These are phyloP conservation scores for Tetramorium alpestre DNA, from an alignment of 1,140 invertebrate species.

Conservation along the genomic window DNA sequence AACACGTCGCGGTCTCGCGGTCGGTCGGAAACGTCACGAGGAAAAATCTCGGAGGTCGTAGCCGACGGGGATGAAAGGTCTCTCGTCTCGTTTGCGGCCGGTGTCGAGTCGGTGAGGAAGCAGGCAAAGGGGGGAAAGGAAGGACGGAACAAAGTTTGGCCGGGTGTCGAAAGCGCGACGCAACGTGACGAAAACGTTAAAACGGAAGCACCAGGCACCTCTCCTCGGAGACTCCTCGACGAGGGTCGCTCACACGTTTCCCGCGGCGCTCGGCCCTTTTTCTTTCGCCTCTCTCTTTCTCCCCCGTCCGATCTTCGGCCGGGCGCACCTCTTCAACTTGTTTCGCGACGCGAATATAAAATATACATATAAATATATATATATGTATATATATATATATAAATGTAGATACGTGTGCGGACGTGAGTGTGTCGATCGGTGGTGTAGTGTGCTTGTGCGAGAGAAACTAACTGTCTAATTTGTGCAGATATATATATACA, in stretches of 20 bases:
- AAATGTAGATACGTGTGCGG: neutral
- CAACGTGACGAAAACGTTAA: neutral
- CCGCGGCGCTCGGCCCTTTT: neutral
- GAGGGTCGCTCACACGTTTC: neutral
- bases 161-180: neutral
- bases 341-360: slow-evolving; percentile 31
- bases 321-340: slow-evolving; percentile 24
- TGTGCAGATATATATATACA: slow-evolving; percentile 31
- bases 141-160: neutral
- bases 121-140: neutral
- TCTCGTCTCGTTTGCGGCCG: slow-evolving; percentile 1
- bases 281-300: neutral
- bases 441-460: neutral
- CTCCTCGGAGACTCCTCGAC: neutral
- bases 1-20: neutral
- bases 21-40: neutral
- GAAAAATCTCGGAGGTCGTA: neutral
- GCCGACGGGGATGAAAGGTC: neutral
- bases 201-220: slow-evolving; percentile 25
- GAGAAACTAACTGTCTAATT: slow-evolving; percentile 39
- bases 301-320: neutral
- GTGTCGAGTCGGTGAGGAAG: neutral
- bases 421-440: neutral
- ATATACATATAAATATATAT: slow-evolving; percentile 19
- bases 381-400: neutral